Evolutionary conservation across 2,113 vertebrate genomes (phyloP), one percentile per base, ranked within the genome.

Genomic region (Calidris pygmaea): DNA sequence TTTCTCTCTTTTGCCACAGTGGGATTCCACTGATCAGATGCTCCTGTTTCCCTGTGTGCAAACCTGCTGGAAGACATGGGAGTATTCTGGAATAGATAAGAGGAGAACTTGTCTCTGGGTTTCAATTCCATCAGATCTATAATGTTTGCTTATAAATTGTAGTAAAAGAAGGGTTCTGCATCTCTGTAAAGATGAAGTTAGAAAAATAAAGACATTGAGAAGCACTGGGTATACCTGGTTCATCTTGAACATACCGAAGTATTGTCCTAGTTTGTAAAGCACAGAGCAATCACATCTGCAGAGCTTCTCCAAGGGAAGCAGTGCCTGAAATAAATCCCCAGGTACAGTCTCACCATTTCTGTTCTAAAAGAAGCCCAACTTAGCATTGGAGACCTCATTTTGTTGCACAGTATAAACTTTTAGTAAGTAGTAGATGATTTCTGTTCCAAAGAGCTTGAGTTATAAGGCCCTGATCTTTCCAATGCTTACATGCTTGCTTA

Each of bases 211-310:
- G 66, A 71, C 10, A 10, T 7, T n/a, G 52, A 56, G 65, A 75
- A 43, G 9, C 26, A 29, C 29, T 24, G 11, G 14, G 8, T 55
- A 12, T 12, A 18, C 21, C 45, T 37, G 18, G 7, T 20, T 79
- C 32, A 32, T 35, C 26, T 59, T 4, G 4, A 12, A 8, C 0
- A 0, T 58, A 35, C 5, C 9, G 12, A 20, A 48, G 8, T 24
- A 55, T 6, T 59, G 53, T 9, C 72, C 78, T 18, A 19, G 58
- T 23, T 48, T 43, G 29, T 47, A 41, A 76, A 80, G n/a, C n/a
- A 53, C 20, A n/a, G 14, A 83, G 80, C 41, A 84, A 8, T 43
- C 52, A 60, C 1, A 2, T 60, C 55, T 86, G 56, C 65, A 77
- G 39, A 53, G 60, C 47, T 76, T 62, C 47, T 52, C 32, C 4